Evolutionary conservation across 2,797 vertebrate genomes (phyloP).

Genomic region (Chiroxiphia lanceolata): DNA sequence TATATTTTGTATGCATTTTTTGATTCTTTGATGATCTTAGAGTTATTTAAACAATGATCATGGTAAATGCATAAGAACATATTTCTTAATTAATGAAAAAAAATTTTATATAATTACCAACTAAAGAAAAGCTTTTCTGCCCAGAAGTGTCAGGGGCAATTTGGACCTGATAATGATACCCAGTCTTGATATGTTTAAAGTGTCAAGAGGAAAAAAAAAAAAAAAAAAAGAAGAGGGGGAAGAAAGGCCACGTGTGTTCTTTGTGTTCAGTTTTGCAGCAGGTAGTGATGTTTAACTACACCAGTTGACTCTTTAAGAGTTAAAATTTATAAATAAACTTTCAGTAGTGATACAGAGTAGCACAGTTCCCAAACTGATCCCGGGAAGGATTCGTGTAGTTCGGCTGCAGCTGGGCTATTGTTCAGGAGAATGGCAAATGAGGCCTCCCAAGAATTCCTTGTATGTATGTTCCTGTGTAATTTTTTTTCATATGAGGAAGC

Average conservation of each 20-base stretch:
- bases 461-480: slow-evolving; percentile 64
- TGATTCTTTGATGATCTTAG: fast-evolving
- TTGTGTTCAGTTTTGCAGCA: not conserved
- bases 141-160: not conserved
- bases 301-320: not conserved
- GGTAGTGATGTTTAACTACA: not conserved
- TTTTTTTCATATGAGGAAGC: slow-evolving; percentile 72
- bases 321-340: not conserved
- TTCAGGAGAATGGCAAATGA: slow-evolving; percentile 53
- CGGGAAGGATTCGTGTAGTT: slow-evolving; percentile 75
- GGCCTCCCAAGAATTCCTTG: slow-evolving; percentile 77
- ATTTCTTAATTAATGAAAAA: not conserved
- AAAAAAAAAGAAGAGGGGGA: fast-evolving
- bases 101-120: too few relatives aligned
- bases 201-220: fast-evolving
- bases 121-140: not conserved
- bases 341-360: not conserved
- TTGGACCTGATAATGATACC: not conserved
- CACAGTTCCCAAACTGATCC: slow-evolving; percentile 69
- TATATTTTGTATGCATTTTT: fast-evolving
- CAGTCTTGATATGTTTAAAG: not conserved
- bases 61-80: not conserved
- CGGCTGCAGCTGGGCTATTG: slow-evolving; percentile 79
- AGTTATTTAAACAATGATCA: not conserved
- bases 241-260: not conserved